Conservation (phyloP, 1,140 invertebrate species). For the Oryctes rhinoceros region DNA sequence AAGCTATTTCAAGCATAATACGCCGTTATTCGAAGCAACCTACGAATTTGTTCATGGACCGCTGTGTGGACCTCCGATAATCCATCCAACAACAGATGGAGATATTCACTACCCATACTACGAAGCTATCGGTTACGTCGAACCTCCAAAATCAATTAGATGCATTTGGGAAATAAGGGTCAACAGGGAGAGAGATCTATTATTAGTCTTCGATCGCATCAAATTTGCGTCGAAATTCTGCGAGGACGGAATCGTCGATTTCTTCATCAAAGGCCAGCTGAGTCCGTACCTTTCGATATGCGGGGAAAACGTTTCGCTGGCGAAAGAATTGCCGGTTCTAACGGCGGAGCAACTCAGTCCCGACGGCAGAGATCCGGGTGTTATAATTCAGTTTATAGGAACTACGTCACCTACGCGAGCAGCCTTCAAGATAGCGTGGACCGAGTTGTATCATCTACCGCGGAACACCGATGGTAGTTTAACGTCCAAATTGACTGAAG, state of each 20-base stretch:
- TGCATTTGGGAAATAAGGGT: conserved; percentile 90
- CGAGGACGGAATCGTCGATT: conserved; percentile 84
- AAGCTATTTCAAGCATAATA: conserved; percentile 86
- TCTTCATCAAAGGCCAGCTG: conserved; percentile 73
- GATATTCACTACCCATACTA: conserved; percentile 86
- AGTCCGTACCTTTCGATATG: conserved; percentile 81
- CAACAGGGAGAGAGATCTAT: conserved; percentile 81
- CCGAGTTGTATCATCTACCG: conserved; percentile 85
- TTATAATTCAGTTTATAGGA: conserved; percentile 58
- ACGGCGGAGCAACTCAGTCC: conserved; percentile 76
- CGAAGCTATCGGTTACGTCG: conserved; percentile 80
- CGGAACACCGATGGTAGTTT: conserved; percentile 82
- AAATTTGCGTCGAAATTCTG: conserved; percentile 82
- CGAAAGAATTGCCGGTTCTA: conserved; percentile 79
- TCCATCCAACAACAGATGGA: conserved; percentile 80
- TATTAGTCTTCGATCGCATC: conserved; percentile 86
- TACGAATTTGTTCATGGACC: conserved; percentile 90
- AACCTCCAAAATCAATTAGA: conserved; percentile 77
- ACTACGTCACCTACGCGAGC: conserved; percentile 77
- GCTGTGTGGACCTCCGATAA: conserved; percentile 81
- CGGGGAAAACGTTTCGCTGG: conserved; percentile 81
- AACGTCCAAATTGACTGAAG: conserved; percentile 74
- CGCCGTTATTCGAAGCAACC: conserved; percentile 81
- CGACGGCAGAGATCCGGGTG: conserved; percentile 66
- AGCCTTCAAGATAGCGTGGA: conserved; percentile 88